Evolutionary conservation across 2,113 vertebrate genomes (phyloP).

Genomic region (Paradisaea rubra): DNA sequence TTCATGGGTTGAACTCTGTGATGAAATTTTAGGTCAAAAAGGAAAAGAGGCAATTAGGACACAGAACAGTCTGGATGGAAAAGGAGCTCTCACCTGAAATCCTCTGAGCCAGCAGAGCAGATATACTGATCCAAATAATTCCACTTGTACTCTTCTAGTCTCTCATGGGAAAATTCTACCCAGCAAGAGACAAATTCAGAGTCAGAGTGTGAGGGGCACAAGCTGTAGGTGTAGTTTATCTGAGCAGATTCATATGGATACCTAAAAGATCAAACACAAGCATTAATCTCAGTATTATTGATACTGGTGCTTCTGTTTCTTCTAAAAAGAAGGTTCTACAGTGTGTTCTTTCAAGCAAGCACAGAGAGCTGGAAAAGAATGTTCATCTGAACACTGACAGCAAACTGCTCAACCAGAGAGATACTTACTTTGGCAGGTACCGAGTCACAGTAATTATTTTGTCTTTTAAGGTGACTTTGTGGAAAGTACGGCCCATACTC

Average conservation of each 20-base stretch:
- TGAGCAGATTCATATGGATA: conserved; percentile 93
- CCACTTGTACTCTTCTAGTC: conserved; percentile 97
- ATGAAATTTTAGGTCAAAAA: conserved; percentile 26
- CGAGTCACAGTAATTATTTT: conserved; percentile 97
- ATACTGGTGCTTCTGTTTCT: not conserved
- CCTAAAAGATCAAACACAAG: conserved; percentile 60
- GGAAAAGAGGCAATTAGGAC: conserved; percentile 18
- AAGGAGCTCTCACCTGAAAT: conserved; percentile 83
- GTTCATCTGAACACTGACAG: not conserved
- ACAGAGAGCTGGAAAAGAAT: not conserved
- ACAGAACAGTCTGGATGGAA: not conserved
- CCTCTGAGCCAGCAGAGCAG: conserved; percentile 94
- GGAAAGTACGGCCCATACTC: conserved; percentile 97
- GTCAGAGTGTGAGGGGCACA: conserved; percentile 90
- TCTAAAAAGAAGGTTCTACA: not conserved
- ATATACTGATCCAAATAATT: conserved; percentile 99
- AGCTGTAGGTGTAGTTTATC: conserved; percentile 93
- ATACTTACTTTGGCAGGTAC: conserved; percentile 93
- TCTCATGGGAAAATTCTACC: conserved; percentile 96
- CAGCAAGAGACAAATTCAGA: conserved; percentile 92
- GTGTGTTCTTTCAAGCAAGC: not conserved
- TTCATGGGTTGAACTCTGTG: not conserved
- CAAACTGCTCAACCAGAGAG: not conserved
- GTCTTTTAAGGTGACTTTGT: conserved; percentile 94
- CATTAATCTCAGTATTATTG: not conserved